phyloP scores from a whole-genome alignment of 2,888 invertebrate genomes.

The Cistogaster globosa region DNA sequence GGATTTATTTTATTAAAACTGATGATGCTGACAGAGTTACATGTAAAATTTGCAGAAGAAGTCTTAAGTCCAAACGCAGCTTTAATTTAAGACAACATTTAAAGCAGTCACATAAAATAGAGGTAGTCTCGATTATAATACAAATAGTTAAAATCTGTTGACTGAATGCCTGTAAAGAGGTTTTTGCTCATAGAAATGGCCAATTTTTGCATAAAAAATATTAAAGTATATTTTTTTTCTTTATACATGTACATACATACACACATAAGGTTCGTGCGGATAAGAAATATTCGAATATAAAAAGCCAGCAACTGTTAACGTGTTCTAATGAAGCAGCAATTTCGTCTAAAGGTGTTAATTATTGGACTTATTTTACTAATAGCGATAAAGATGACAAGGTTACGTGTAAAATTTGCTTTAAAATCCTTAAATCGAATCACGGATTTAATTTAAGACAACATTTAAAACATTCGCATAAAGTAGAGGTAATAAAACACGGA shows the following conservation, averaged over 20 bases:
- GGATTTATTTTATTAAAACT: neutral
- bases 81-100: conserved; percentile 5
- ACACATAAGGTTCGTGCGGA: too few relatives aligned
- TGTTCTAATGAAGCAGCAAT: too few relatives aligned
- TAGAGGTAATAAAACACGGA: neutral
- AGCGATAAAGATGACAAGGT: neutral
- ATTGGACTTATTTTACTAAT: neutral
- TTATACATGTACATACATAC: too few relatives aligned
- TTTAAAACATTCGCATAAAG: neutral
- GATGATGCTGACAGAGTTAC: neutral
- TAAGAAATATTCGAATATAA: too few relatives aligned
- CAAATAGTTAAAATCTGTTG: too few relatives aligned
- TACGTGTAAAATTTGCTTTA: neutral
- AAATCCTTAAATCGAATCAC: neutral
- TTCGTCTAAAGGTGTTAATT: too few relatives aligned
- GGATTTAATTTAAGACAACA: neutral
- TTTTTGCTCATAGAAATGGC: too few relatives aligned
- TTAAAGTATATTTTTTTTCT: too few relatives aligned
- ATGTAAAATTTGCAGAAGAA: conserved; percentile 6
- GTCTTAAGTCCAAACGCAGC: neutral
- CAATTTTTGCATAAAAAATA: too few relatives aligned
- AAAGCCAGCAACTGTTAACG: too few relatives aligned
- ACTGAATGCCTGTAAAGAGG: too few relatives aligned
- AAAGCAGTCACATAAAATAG: neutral
- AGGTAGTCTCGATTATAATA: neutral